Base-by-base conservation (phyloP, 2,888 invertebrate species). In the Leucophora obtusa region DNA sequence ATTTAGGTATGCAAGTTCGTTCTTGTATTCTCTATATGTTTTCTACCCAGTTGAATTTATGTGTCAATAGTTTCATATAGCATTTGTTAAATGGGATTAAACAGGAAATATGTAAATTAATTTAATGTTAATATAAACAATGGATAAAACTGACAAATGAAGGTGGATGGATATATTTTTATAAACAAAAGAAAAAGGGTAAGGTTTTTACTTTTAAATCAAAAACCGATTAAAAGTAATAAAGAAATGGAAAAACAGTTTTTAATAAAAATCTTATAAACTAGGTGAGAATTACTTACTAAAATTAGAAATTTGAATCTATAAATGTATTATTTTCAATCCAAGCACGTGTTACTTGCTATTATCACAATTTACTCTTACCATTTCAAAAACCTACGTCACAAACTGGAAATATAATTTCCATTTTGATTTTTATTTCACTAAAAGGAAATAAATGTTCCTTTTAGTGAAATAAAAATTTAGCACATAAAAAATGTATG, bases 11-110 rank as follows among this genome's bases (percentile, higher is more conserved):
- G 1, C 43, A 28, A 43, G 54, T 33, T 75, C 38, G 6, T 11
- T 58, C 50, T 33, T 8, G n/a, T 60, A 14, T n/a, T 38, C 51
- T 35, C n/a, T 18, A 14, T 14, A 51, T 28, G 43, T 15, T 51
- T 70, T 63, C 21, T 53, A 18, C 50, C 38, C 8, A 21, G 28
- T 38, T 76, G 65, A 70, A 24, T 59, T 65, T 51, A 15, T 70
- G 28, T 70, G 76, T 70, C 76, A 70, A 70, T 70, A 43, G 50
- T 76, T 59, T 76, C 51, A 56, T 18, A 43, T 43, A 53, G 51
- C 51, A 51, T 47, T 68, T 33, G 33, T 56, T 62, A 28, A 63
- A 69, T 38, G 59, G 53, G 58, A 59, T 70, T 65, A 43, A 70
- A 38, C 35, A 43, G 56, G 17, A 62, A 54, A 47, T 69, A 65